Evolutionary conservation across 2,888 invertebrate genomes (phyloP).

Genomic region (Didymodactylos carnosus): DNA sequence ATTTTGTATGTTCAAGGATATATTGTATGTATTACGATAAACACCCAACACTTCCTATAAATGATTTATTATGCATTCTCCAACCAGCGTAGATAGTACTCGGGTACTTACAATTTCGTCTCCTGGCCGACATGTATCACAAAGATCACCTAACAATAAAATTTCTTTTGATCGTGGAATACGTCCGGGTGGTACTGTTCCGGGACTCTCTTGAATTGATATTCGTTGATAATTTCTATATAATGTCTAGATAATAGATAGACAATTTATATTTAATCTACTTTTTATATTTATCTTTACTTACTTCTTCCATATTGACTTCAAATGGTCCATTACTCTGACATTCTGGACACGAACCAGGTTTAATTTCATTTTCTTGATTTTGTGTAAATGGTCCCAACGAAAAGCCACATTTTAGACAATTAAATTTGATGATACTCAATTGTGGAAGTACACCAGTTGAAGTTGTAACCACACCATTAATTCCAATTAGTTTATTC

Average conservation of each 20-base stretch:
- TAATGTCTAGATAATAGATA: conserved; percentile 45
- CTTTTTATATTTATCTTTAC: too few relatives aligned
- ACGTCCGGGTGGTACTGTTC: conserved; percentile 84
- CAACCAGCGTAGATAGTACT: background rate
- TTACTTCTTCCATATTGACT: conserved; percentile 74
- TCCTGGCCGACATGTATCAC: conserved; percentile 89
- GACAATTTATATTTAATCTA: conserved; percentile 36
- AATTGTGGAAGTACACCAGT: conserved; percentile 75
- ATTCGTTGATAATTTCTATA: conserved; percentile 95
- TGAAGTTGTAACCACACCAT: conserved; percentile 83
- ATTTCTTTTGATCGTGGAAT: conserved; percentile 93
- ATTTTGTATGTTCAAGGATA: conserved; percentile 63
- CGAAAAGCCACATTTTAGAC: conserved; percentile 77
- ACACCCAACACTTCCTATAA: conserved; percentile 47
- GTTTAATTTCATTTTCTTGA: conserved; percentile 68
- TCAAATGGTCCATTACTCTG: conserved; percentile 83
- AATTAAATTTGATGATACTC: conserved; percentile 85
- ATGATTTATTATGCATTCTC: conserved; percentile 25
- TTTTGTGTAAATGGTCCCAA: conserved; percentile 87
- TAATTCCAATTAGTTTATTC: conserved; percentile 75
- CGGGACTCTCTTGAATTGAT: conserved; percentile 90
- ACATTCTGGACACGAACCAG: conserved; percentile 90
- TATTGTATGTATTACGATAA: conserved; percentile 92
- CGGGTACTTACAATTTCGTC: conserved; percentile 59
- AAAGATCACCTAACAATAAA: conserved; percentile 73